phyloP scores from a whole-genome alignment of 2,888 invertebrate species.

The Eupithecia insigniata region DNA sequence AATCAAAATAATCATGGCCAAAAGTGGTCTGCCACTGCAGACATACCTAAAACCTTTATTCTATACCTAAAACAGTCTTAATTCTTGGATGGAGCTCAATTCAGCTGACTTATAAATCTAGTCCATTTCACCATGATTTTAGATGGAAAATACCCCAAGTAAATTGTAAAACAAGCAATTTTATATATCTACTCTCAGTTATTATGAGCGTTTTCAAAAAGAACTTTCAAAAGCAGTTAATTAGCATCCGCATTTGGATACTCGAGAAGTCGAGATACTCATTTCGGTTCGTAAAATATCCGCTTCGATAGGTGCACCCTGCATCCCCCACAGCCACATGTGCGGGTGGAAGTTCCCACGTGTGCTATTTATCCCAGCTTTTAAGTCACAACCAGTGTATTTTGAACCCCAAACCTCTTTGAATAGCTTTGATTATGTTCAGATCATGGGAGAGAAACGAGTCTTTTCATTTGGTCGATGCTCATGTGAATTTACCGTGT shows the following conservation, averaged over 20 bases:
- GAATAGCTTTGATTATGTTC: constrained; percentile 45
- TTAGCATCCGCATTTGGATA: constrained; percentile 29
- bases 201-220: not conserved
- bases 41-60: too few species aligned
- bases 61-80: not conserved
- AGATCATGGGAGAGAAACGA: constrained; percentile 48
- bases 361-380: constrained; percentile 59
- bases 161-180: not conserved
- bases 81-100: not conserved
- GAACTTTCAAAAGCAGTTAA: constrained; percentile 13
- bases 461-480: constrained; percentile 52
- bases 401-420: constrained; percentile 51
- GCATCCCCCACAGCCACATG: constrained; percentile 53
- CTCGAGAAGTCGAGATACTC: constrained; percentile 41
- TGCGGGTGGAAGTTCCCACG: constrained; percentile 59
- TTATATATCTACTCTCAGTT: not conserved
- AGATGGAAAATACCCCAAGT: not conserved
- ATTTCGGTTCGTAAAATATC: constrained; percentile 24
- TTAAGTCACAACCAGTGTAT: constrained; percentile 51
- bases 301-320: constrained; percentile 58
- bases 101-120: not conserved
- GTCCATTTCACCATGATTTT: not conserved
- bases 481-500: constrained; percentile 68
- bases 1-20: not conserved
- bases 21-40: not conserved